These are phyloP conservation scores for Quadroppia sp. DNA, from an alignment of 2,888 invertebrate species.

Conservation along the genomic window DNA sequence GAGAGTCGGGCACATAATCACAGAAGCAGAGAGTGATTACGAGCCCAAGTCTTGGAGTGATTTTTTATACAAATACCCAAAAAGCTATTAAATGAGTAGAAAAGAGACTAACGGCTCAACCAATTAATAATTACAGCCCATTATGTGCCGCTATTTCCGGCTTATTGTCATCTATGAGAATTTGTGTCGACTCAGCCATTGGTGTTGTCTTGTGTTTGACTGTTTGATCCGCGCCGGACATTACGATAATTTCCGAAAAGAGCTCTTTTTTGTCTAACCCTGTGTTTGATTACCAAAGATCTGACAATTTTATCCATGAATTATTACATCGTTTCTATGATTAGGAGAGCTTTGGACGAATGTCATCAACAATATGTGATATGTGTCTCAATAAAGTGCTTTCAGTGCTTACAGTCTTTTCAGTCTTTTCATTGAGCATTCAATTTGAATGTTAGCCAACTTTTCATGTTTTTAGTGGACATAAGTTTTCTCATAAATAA, in stretches of 20 bases:
- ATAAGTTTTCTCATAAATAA: not conserved
- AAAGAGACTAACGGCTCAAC: not conserved
- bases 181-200: constrained; percentile 22
- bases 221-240: constrained; percentile 17
- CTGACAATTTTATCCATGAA: constrained; percentile 27
- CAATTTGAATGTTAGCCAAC: not conserved
- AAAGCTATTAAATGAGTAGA: not conserved
- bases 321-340: not conserved
- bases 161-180: not conserved
- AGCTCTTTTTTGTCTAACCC: constrained; percentile 4
- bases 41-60: not conserved
- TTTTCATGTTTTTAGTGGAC: not conserved
- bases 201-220: not conserved
- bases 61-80: constrained; percentile 29
- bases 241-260: constrained; percentile 26
- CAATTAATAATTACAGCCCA: constrained; percentile 32
- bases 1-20: not conserved
- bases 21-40: not conserved
- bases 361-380: not conserved
- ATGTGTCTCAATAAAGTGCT: not conserved
- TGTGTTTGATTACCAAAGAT: constrained; percentile 23
- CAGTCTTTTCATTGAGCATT: too few relatives aligned
- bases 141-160: constrained; percentile 20
- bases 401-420: not conserved
- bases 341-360: not conserved